phyloP scores from a whole-genome alignment of 2,888 invertebrate genomes.

The Hirudinaria manillensis region DNA sequence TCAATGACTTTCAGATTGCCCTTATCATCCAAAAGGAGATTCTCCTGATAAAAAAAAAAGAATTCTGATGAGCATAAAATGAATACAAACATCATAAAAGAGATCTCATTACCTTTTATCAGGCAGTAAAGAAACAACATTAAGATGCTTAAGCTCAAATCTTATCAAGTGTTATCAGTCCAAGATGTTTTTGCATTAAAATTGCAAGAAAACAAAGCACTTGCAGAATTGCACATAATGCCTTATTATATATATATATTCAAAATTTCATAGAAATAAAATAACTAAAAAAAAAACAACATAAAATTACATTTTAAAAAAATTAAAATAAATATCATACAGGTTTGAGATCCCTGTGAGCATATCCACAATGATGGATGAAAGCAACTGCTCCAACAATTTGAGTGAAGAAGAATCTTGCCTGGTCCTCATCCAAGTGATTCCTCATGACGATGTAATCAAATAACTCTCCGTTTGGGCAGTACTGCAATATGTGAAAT shows the following conservation, averaged over 20 bases:
- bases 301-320: not conserved
- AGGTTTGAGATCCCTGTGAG: constrained; percentile 76
- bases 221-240: no score
- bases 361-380: constrained; percentile 69
- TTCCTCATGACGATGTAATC: constrained; percentile 76
- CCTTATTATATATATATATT: no score
- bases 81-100: not conserved
- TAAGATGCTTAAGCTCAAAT: no score
- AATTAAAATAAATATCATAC: constrained; percentile 56
- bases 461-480: constrained; percentile 75
- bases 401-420: constrained; percentile 70
- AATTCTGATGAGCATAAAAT: not conserved
- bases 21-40: constrained; percentile 68
- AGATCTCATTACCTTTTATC: no score
- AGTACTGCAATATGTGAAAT: constrained; percentile 58
- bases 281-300: no score
- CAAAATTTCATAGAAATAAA: no score
- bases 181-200: no score
- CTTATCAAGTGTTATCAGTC: no score
- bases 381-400: constrained; percentile 73
- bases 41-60: constrained; percentile 61
- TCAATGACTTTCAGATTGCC: constrained; percentile 74
- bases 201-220: no score
- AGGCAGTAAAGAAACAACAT: not conserved
- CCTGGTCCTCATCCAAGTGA: constrained; percentile 64